Base-by-base conservation (phyloP, 2,113 vertebrate genomes). In the Talpa occidentalis region DNA sequence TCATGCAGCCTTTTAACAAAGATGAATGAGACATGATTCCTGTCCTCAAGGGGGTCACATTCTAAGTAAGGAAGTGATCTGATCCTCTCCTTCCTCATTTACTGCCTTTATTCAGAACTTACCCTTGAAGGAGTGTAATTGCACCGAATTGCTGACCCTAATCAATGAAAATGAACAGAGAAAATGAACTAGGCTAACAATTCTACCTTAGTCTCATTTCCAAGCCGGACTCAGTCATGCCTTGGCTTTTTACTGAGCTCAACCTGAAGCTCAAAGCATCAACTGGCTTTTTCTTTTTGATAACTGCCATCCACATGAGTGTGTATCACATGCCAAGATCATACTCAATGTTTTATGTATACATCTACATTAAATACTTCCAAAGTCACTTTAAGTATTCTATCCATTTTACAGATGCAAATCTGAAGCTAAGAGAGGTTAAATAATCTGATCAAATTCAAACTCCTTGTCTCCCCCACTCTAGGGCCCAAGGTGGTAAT, bases 401-500 rank as follows among this genome's bases (percentile, higher is more conserved):
- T 72, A 81, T 56, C 14, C 35, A 67, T 86, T 94, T 95, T 74
- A 44, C 22, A 94, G 82, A 69, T 91, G 49, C 10, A 95, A 95
- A 78, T 81, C 10, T 52, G 87, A 96, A 44, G 54, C 16, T 69
- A 76, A 74, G 21, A 79, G 54, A 87, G 37, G 32, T 91, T 92
- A 84, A 70, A 47, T 66, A 80, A 86, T 66, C 94, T 72, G 62
- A 19, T 81, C 90, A 62, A 81, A 92, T 89, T 88, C 12, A 1
- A 94, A 82, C 6, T 49, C 49, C 49, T 88, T 77, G 47, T 67
- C 24, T 95, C 92, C 82, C 26, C 11, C 17, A 85, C 15, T 86
- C 10, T 64, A 79, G 32, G 92, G 52, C 9, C 40, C 49, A 93
- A 44, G 83, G 24, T 95, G 42, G 22, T 86, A 92, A 52, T 90